Evolutionary conservation across 2,113 vertebrate genomes (phyloP).

Genomic region (Siphamia tubifer): DNA sequence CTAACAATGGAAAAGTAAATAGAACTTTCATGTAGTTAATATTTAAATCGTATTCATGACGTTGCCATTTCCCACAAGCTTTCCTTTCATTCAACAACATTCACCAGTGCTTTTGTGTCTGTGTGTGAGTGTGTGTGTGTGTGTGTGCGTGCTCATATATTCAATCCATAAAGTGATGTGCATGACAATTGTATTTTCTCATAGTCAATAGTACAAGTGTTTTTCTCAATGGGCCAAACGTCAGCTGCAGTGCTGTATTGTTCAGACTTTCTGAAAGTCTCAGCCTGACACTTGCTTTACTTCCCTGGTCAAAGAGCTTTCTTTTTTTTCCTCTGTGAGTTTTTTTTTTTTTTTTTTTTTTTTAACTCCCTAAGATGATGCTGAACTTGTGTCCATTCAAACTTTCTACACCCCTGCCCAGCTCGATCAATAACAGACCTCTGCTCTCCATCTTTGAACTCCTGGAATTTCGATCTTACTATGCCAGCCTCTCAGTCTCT

Average conservation of each 20-base stretch:
- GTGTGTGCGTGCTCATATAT: too few relatives aligned
- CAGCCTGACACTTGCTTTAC: neutral
- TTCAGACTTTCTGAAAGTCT: neutral
- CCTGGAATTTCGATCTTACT: neutral
- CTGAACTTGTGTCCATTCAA: slow-evolving; percentile 6
- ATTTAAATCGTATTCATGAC: too few relatives aligned
- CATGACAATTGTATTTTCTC: neutral
- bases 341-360: neutral
- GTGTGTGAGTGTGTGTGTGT: too few relatives aligned
- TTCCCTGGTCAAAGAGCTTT: neutral
- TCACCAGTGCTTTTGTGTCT: too few relatives aligned
- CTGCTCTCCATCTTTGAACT: neutral
- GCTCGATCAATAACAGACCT: slow-evolving; percentile 32
- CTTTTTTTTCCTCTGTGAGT: neutral
- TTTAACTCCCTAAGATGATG: slow-evolving; percentile 1
- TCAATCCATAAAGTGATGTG: too few relatives aligned
- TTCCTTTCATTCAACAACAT: too few relatives aligned
- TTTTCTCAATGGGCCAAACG: neutral
- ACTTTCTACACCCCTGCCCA: neutral
- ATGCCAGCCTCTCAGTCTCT: neutral
- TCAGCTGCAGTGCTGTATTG: neutral
- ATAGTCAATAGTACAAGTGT: neutral
- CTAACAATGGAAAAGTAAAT: too few relatives aligned
- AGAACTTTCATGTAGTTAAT: too few relatives aligned
- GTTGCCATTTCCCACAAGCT: too few relatives aligned